Evolutionary conservation across 1,140 invertebrate species (phyloP), one percentile per base, ranked within the genome.

Genomic region (Nomia melanderi): DNA sequence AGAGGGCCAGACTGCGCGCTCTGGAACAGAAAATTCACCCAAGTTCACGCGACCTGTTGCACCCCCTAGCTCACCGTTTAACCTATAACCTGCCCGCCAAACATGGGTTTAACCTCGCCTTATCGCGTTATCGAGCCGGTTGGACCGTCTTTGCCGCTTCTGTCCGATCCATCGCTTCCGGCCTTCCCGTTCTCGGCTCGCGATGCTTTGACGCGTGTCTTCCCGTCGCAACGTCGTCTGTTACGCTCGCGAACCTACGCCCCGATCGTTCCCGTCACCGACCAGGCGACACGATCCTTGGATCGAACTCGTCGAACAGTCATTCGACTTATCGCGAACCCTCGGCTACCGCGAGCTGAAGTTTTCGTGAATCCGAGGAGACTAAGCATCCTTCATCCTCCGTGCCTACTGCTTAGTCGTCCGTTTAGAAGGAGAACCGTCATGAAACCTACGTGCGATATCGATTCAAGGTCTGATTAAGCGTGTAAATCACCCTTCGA

Each of bases 21-120:
- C 88, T 91, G 88, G 84, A 92, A 90, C 90, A 91, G 91, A 92
- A 92, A 92, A 92, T 92, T 92, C 89, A 89, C 88, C 91, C 91
- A 92, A 91, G 90, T 92, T 91, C 90, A 92, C 90, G 90, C 90
- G 91, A 92, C 91, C 91, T 92, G 91, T 92, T 92, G 91, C 91
- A 92, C 91, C 90, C 90, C 91, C 90, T 91, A 91, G 89, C 89
- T 90, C 90, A 90, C 87, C 91, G 90, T 92, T 92, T 92, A 92
- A 92, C 91, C 91, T 92, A 91, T 91, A 92, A 92, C 91, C 91
- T 92, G 90, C 90, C 90, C 89, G 88, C 88, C 91, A 92, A 92
- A 92, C 91, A 92, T 90, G 88, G 89, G 86, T 92, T 92, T 92
- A 92, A 92, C 91, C 91, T 92, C 86, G 90, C 89, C 90, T 92